phyloP scores from a whole-genome alignment of 2,113 vertebrate genomes.

The Benitochromis conjunctus region DNA sequence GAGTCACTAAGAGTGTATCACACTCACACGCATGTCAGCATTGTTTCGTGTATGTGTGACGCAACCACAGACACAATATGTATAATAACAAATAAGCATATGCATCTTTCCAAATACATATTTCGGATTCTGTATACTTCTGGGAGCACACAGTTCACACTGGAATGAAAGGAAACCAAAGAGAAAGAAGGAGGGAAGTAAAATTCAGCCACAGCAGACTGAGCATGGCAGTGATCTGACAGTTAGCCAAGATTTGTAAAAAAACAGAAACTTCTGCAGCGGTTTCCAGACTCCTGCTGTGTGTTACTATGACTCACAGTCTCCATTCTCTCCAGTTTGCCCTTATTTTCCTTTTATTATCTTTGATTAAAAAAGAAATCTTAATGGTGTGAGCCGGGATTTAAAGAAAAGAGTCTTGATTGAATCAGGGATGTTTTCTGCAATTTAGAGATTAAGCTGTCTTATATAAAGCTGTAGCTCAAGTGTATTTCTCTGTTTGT shows the following conservation, averaged over 20 bases:
- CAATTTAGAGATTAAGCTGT: background rate
- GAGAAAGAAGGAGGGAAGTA: background rate
- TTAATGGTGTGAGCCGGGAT: background rate
- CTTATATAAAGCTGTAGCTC: background rate
- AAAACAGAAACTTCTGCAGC: conserved; percentile 3
- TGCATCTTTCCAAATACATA: background rate
- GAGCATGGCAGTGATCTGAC: background rate
- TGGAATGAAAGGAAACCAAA: background rate
- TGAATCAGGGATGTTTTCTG: background rate
- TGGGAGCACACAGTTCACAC: background rate
- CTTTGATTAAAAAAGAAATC: background rate
- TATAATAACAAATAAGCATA: background rate
- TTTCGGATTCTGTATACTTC: background rate
- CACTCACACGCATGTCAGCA: background rate
- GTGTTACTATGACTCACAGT: conserved; percentile 28
- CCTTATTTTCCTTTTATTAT: background rate
- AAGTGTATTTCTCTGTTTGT: background rate
- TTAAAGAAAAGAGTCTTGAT: background rate
- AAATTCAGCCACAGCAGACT: background rate
- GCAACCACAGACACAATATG: background rate
- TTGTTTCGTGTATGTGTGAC: background rate
- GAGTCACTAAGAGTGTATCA: background rate
- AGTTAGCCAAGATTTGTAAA: conserved; percentile 26
- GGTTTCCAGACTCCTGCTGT: conserved; percentile 34
- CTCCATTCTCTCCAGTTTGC: background rate